Conservation (phyloP, 2,888 invertebrate species). For the Drosophila mayaguana region DNA sequence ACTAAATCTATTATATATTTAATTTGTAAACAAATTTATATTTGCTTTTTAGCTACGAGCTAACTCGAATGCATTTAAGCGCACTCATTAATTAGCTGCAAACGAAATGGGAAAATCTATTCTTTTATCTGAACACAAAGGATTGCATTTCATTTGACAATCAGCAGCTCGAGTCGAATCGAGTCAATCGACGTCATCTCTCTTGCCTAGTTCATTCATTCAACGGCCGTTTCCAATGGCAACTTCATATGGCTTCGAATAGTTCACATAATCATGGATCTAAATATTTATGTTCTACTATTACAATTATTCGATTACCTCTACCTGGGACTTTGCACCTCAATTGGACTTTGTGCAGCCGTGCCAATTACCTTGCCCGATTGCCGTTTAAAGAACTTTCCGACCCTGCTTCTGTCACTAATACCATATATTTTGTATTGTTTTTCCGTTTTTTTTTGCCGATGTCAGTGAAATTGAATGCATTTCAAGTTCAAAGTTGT, state of each 20-base stretch:
- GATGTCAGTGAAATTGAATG: conserved; percentile 22
- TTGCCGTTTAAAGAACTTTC: conserved; percentile 24
- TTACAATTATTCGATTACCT: conserved; percentile 46
- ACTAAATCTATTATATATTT: background rate
- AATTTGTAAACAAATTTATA: background rate
- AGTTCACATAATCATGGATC: conserved; percentile 23
- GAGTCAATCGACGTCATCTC: background rate
- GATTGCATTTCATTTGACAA: conserved; percentile 1
- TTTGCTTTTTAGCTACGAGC: background rate
- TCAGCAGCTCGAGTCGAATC: no score
- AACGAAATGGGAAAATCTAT: background rate
- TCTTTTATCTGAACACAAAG: background rate
- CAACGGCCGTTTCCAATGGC: background rate
- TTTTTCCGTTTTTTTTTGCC: conserved; percentile 16
- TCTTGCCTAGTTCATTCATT: background rate
- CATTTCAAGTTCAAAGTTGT: conserved; percentile 47
- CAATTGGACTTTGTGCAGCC: conserved; percentile 41
- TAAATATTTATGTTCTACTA: conserved; percentile 40
- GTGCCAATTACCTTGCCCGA: conserved; percentile 26
- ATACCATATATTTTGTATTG: background rate
- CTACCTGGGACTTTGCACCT: conserved; percentile 41
- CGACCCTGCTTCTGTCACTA: background rate
- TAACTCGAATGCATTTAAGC: background rate
- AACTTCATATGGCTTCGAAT: conserved; percentile 6
- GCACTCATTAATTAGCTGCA: background rate